These are phyloP conservation scores for Calliscelio sp. DNA, from an alignment of 2,888 invertebrate genomes.

Conservation along the genomic window DNA sequence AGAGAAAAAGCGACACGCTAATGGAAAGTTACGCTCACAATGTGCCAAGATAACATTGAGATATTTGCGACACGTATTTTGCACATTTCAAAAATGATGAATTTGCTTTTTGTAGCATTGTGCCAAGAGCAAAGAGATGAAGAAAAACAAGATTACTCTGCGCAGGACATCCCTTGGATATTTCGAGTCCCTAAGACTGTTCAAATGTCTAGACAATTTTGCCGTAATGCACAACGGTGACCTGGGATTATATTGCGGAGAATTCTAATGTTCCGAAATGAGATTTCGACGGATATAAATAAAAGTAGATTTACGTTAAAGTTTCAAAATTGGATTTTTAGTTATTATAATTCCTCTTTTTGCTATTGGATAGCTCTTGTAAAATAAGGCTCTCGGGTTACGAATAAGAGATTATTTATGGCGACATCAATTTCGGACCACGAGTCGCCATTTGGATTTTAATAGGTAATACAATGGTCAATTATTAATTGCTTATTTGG, in stretches of 20 bases:
- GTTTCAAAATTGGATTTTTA: conserved; percentile 39
- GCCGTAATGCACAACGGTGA: not conserved
- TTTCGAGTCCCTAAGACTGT: conserved; percentile 1
- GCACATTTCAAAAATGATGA: conserved; percentile 56
- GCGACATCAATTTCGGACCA: not conserved
- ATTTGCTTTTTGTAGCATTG: conserved; percentile 40
- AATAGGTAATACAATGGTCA: not conserved
- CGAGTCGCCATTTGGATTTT: not conserved
- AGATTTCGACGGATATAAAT: conserved; percentile 33
- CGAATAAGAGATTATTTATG: conserved; percentile 19
- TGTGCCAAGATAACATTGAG: conserved; percentile 65
- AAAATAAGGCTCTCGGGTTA: not conserved
- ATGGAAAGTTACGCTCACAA: conserved; percentile 67
- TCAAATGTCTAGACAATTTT: conserved; percentile 12
- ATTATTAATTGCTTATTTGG: not conserved
- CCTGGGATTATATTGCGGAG: conserved; percentile 24
- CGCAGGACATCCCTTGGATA: not conserved
- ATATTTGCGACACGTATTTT: conserved; percentile 66
- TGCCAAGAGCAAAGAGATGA: not conserved
- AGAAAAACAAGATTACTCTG: conserved; percentile 22
- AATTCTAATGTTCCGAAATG: conserved; percentile 33
- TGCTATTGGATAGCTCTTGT: conserved; percentile 10
- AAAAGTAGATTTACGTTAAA: conserved; percentile 36
- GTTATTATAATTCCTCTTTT: conserved; percentile 30
- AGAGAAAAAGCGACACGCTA: too few relatives aligned